Conservation (phyloP, 2,113 vertebrate species). For the sheep (Ovis aries) region DNA sequence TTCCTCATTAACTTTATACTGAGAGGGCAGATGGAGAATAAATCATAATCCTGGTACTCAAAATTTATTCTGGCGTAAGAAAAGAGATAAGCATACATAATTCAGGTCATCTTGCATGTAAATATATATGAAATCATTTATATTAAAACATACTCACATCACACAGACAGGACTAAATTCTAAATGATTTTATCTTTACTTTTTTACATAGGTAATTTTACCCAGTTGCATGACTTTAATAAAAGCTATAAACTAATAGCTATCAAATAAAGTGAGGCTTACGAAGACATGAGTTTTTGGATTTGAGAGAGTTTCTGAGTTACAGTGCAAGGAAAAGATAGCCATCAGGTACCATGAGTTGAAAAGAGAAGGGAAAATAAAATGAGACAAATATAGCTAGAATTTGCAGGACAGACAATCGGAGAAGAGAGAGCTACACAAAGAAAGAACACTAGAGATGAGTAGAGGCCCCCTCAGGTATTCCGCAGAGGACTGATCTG, state of each 20-base stretch:
- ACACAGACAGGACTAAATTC: not conserved
- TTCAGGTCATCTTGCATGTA: not conserved
- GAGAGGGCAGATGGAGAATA: not conserved
- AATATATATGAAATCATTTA: not conserved
- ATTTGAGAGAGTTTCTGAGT: not conserved
- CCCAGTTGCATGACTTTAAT: not conserved
- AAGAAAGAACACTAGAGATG: not conserved
- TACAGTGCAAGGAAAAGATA: not conserved
- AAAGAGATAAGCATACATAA: not conserved
- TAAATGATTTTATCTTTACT: not conserved
- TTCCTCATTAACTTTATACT: not conserved
- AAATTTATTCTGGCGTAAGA: not conserved
- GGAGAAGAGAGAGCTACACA: not conserved
- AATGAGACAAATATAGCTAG: not conserved
- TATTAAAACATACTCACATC: not conserved
- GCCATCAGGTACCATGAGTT: not conserved
- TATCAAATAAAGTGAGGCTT: not conserved
- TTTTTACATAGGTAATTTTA: not conserved
- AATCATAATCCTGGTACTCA: not conserved
- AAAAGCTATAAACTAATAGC: not conserved
- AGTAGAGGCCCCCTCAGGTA: not conserved
- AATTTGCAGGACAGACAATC: not conserved
- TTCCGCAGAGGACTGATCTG: not conserved
- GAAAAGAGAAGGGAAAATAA: not conserved
- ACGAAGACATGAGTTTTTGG: not conserved